phyloP scores from a whole-genome alignment of 2,797 vertebrate species.

The Gymnothorax javanicus region DNA sequence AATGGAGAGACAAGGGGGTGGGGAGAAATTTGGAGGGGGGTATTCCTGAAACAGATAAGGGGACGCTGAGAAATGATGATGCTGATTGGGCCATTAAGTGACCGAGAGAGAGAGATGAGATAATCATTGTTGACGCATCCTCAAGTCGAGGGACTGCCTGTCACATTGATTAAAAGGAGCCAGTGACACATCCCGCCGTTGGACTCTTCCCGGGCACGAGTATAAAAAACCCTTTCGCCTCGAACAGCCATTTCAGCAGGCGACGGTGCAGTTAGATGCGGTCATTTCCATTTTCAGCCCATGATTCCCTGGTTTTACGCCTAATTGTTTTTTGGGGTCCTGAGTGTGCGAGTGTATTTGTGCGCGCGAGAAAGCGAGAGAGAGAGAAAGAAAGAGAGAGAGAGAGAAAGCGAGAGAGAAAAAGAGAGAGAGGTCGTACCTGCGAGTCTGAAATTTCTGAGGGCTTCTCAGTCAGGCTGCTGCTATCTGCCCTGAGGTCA shows the following conservation, averaged over 20 bases:
- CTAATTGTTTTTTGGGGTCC: background rate
- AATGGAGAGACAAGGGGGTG: constrained; percentile 12
- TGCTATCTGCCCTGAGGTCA: constrained; percentile 93
- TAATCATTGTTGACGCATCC: background rate
- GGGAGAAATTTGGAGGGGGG: background rate
- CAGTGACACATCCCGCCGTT: background rate
- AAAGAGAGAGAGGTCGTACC: constrained; percentile 63
- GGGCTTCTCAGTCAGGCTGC: constrained; percentile 96
- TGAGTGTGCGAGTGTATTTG: background rate
- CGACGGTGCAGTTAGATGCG: background rate
- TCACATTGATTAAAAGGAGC: constrained; percentile 40
- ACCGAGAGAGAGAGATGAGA: constrained; percentile 10
- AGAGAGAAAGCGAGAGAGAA: background rate
- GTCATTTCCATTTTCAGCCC: background rate
- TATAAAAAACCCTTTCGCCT: background rate
- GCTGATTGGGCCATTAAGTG: constrained; percentile 39
- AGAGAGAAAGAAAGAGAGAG: background rate
- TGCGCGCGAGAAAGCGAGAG: background rate
- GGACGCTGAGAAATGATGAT: constrained; percentile 25
- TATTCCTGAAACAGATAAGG: background rate
- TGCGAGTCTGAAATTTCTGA: constrained; percentile 96
- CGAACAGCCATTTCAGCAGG: background rate
- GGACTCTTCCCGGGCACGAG: background rate
- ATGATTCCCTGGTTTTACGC: background rate
- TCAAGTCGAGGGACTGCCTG: constrained; percentile 36